Evolutionary conservation across 2,113 vertebrate genomes (phyloP).

Genomic region (Donacobius atricapilla): DNA sequence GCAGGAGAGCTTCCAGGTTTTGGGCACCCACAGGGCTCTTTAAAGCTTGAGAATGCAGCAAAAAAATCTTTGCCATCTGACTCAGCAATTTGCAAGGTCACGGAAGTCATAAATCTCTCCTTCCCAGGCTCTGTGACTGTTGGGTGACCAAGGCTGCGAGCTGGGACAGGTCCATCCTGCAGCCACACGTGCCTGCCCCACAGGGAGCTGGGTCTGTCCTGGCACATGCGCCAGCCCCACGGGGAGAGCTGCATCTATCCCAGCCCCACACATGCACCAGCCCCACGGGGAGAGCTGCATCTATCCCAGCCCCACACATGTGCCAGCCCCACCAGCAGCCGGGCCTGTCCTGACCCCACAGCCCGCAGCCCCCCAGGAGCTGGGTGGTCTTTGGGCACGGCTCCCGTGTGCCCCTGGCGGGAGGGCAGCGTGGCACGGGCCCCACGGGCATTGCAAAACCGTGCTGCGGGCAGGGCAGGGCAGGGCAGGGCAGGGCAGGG

Average conservation of each 20-base stretch:
- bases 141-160: background rate
- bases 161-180: background rate
- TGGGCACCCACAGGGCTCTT: background rate
- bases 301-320: background rate
- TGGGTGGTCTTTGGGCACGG: background rate
- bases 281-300: background rate
- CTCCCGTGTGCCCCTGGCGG: rapidly evolving
- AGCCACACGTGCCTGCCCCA: background rate
- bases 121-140: rapidly evolving
- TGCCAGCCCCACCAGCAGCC: background rate
- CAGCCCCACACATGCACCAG: no score
- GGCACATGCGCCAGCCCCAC: background rate
- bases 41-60: background rate
- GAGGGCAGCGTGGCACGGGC: background rate
- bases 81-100: slow-evolving; percentile 52
- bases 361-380: background rate
- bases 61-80: background rate
- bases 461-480: rapidly evolving
- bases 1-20: background rate
- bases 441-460: background rate
- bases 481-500: background rate
- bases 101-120: background rate
- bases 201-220: background rate
- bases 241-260: background rate
- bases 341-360: background rate